A percentile compares a stretch with the other conserved stretches of the same genome.
These are phyloP conservation scores for Monopterus albus DNA, from an alignment of 2,113 vertebrate species.

Conservation along the genomic window DNA sequence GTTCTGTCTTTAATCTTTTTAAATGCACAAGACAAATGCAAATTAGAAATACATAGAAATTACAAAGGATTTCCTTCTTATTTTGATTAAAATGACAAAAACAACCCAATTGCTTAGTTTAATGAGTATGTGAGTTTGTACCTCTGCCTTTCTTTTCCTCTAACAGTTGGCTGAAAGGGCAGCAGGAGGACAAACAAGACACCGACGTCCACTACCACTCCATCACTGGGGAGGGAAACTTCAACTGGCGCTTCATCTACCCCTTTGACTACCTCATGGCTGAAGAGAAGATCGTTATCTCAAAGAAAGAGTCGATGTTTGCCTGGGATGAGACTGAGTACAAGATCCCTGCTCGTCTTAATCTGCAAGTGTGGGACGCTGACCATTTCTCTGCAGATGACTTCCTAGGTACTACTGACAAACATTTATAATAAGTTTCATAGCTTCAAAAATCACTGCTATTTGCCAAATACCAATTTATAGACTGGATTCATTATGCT, in stretches of 20 bases:
- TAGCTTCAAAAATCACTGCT: too few relatives aligned
- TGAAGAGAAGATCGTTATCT: constrained; percentile 97
- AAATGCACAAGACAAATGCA: not conserved
- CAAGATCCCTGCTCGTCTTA: constrained; percentile 96
- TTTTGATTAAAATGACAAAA: not conserved
- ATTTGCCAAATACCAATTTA: too few relatives aligned
- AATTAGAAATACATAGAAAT: not conserved
- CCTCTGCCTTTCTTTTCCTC: too few relatives aligned
- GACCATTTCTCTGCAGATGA: constrained; percentile 98
- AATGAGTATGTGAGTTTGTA: too few relatives aligned
- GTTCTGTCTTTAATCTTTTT: not conserved
- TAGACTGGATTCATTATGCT: too few relatives aligned
- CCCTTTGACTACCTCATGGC: constrained; percentile 98
- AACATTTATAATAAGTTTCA: too few relatives aligned
- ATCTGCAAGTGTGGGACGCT: constrained; percentile 97
- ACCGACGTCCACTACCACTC: constrained; percentile 98
- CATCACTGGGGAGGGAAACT: constrained; percentile 96
- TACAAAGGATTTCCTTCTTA: not conserved
- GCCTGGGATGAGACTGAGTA: constrained; percentile 99
- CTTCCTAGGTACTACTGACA: constrained; percentile 94
- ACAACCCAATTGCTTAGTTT: too few relatives aligned
- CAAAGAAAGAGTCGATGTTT: constrained; percentile 99
- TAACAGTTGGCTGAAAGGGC: constrained; percentile 99
- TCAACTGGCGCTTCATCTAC: constrained; percentile 97
- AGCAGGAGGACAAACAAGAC: constrained; percentile 99